Conservation (phyloP, 2,888 invertebrate genomes). For the Ptychoptera albimana region DNA sequence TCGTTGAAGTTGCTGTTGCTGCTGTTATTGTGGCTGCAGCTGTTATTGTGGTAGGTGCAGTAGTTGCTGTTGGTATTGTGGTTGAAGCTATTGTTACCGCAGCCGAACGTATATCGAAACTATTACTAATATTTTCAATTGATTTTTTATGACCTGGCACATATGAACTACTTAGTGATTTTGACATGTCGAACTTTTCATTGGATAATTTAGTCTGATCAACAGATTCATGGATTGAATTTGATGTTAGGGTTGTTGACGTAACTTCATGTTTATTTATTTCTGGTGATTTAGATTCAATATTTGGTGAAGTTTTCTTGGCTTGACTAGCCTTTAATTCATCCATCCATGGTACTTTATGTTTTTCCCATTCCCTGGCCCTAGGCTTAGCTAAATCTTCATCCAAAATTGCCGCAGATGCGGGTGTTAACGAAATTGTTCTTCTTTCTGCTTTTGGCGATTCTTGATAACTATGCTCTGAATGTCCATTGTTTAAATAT, state of each 20-base stretch:
- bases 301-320: slow-evolving; percentile 24
- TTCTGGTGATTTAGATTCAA: slow-evolving; percentile 14
- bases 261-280: background rate
- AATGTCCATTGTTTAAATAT: slow-evolving; percentile 20
- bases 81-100: too few species aligned
- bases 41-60: background rate
- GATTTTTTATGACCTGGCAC: slow-evolving; percentile 1
- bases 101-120: slow-evolving; percentile 6
- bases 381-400: slow-evolving; percentile 40
- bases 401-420: slow-evolving; percentile 14
- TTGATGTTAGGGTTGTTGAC: background rate
- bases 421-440: background rate
- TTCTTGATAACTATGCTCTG: slow-evolving; percentile 9
- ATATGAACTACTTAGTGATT: slow-evolving; percentile 9
- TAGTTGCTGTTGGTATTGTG: background rate
- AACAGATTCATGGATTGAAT: background rate
- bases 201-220: background rate
- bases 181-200: slow-evolving; percentile 10
- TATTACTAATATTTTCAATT: background rate
- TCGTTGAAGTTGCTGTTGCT: background rate
- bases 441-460: background rate
- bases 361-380: slow-evolving; percentile 54
- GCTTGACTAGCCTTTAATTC: slow-evolving; percentile 62
- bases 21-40: background rate
- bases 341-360: slow-evolving; percentile 64